Percentiles rank a stretch among this genome's conserved stretches.
phyloP scores from a whole-genome alignment of 2,888 invertebrate genomes.

The Agriopis marginaria region DNA sequence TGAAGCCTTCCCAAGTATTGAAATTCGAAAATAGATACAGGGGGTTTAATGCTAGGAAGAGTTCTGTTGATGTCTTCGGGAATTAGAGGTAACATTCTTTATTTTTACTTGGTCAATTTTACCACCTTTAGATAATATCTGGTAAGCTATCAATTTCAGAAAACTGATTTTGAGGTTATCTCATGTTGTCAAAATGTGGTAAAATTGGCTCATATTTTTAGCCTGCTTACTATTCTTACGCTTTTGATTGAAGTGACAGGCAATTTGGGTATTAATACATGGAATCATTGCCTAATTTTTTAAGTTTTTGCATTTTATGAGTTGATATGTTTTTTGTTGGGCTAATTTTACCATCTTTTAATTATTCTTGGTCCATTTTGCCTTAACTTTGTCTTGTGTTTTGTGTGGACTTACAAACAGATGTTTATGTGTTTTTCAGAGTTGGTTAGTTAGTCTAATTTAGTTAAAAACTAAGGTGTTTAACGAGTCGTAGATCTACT shows the following conservation, averaged over 20 bases:
- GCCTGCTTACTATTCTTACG: background rate
- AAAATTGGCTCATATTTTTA: conserved; percentile 34
- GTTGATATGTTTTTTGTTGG: too few relatives aligned
- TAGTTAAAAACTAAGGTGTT: too few relatives aligned
- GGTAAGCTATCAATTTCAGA: background rate
- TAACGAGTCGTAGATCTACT: too few relatives aligned
- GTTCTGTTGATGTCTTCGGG: conserved; percentile 73
- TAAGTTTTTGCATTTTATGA: too few relatives aligned
- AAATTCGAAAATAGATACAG: conserved; percentile 82
- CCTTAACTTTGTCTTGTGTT: too few relatives aligned
- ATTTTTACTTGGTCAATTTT: conserved; percentile 36
- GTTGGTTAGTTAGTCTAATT: too few relatives aligned
- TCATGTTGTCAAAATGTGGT: conserved; percentile 26
- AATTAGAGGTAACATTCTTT: conserved; percentile 72
- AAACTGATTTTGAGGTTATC: conserved; percentile 22
- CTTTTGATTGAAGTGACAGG: background rate
- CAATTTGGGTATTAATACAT: conserved; percentile 13
- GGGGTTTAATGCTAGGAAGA: conserved; percentile 82
- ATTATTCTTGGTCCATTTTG: too few relatives aligned
- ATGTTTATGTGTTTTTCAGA: too few relatives aligned
- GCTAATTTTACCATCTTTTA: too few relatives aligned
- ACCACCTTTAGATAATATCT: conserved; percentile 13
- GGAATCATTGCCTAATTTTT: background rate
- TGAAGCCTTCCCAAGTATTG: conserved; percentile 85
- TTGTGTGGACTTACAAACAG: too few relatives aligned